Evolutionary conservation across 2,113 vertebrate species (phyloP).

Genomic region (Atractosteus spatula): DNA sequence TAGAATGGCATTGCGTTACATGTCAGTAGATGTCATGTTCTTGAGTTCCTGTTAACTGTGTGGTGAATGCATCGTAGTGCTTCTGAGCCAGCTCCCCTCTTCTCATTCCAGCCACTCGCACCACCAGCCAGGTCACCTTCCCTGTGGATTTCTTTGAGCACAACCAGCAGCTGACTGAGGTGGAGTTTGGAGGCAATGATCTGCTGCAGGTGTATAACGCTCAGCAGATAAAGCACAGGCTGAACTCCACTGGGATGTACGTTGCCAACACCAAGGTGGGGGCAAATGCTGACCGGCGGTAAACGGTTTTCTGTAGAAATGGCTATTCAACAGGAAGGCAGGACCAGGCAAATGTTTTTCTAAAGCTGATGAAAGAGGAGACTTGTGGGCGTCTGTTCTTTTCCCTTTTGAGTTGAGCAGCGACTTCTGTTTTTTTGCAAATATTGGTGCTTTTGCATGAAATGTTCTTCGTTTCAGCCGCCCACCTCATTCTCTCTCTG

Average conservation of each 20-base stretch:
- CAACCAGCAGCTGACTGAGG: conserved; percentile 96
- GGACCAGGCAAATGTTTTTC: no score
- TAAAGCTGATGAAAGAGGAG: no score
- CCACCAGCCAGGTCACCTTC: conserved; percentile 94
- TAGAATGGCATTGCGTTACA: no score
- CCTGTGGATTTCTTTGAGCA: conserved; percentile 99
- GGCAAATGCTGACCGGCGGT: no score
- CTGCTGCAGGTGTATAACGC: conserved; percentile 96
- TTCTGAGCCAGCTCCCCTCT: not conserved
- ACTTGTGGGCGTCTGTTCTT: no score
- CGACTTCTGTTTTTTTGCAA: not conserved
- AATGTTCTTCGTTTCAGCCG: no score
- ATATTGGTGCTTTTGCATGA: no score
- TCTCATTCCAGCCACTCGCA: conserved; percentile 76
- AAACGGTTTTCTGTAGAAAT: not conserved
- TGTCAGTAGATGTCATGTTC: no score
- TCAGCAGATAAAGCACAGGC: conserved; percentile 96
- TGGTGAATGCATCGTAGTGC: no score
- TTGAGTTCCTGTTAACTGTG: no score
- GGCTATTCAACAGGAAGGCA: no score
- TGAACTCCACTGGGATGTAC: conserved; percentile 98
- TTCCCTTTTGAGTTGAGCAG: not conserved
- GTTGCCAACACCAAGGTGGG: conserved; percentile 97
- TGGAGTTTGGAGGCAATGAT: conserved; percentile 96
- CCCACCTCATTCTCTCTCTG: not conserved